Evolutionary conservation across 2,888 invertebrate species (phyloP).

Genomic region (Folsomia manolachei): DNA sequence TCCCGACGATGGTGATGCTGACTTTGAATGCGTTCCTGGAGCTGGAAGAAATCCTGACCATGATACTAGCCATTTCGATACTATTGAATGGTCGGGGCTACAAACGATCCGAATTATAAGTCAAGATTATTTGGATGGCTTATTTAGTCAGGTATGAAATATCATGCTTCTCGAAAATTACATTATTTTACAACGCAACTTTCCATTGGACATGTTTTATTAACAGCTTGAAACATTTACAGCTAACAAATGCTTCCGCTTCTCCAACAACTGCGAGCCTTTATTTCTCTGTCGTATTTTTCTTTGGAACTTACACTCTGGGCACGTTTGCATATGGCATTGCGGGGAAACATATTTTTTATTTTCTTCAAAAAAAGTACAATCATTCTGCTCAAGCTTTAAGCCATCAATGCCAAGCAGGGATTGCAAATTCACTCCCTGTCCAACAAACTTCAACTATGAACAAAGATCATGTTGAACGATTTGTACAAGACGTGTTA

Average conservation of each 20-base stretch:
- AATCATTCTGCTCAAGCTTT: background rate
- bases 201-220: background rate
- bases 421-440: background rate
- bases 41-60: constrained; percentile 31
- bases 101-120: constrained; percentile 28
- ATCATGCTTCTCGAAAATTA: background rate
- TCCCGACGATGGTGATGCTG: constrained; percentile 20
- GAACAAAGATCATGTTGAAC: background rate
- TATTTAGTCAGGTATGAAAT: background rate
- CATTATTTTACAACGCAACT: background rate
- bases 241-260: constrained; percentile 18
- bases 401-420: background rate
- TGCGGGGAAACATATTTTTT: constrained; percentile 16
- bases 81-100: constrained; percentile 26
- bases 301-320: constrained; percentile 33
- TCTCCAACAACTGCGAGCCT: constrained; percentile 21
- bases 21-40: constrained; percentile 27
- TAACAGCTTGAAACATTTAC: too few species aligned
- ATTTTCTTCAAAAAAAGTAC: background rate
- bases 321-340: constrained; percentile 35
- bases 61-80: constrained; percentile 36
- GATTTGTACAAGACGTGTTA: background rate
- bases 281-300: constrained; percentile 29
- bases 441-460: background rate
- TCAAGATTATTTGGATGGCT: constrained; percentile 23